Percentiles rank a stretch among this genome's conserved stretches.
Conservation (phyloP, 2,113 vertebrate species). For the Leucoraja erinaceus region DNA sequence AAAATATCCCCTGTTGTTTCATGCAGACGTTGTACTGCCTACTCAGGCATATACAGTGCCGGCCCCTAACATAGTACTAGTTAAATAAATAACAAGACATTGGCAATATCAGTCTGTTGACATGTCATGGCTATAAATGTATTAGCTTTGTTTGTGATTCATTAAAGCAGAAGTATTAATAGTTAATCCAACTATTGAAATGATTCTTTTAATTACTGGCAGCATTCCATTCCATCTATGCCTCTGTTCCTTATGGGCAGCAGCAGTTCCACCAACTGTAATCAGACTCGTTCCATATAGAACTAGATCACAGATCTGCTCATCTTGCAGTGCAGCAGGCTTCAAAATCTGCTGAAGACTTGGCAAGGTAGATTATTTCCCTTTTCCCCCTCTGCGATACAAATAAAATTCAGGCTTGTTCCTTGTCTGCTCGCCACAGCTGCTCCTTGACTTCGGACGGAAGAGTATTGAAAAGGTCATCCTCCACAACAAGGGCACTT, state of each 20-base stretch:
- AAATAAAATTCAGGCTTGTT: constrained; percentile 68
- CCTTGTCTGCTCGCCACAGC: constrained; percentile 85
- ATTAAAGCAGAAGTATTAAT: constrained; percentile 25
- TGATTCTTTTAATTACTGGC: constrained; percentile 30
- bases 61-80: not conserved
- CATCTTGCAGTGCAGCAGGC: not conserved
- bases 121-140: not conserved
- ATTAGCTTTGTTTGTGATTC: constrained; percentile 36
- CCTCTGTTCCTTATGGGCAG: not conserved
- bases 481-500: constrained; percentile 85
- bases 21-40: constrained; percentile 15
- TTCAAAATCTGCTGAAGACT: constrained; percentile 16
- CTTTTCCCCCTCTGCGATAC: not conserved
- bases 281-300: not conserved
- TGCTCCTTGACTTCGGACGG: constrained; percentile 86
- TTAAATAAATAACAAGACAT: constrained; percentile 37
- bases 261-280: not conserved
- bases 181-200: constrained; percentile 25
- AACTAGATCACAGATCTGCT: not conserved
- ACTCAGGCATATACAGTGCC: not conserved
- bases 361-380: not conserved
- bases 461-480: constrained; percentile 88
- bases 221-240: constrained; percentile 3
- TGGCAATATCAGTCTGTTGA: constrained; percentile 14
- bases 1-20: not conserved